Base-by-base conservation (phyloP, 2,113 vertebrate genomes). In the Ovibos moschatus region DNA sequence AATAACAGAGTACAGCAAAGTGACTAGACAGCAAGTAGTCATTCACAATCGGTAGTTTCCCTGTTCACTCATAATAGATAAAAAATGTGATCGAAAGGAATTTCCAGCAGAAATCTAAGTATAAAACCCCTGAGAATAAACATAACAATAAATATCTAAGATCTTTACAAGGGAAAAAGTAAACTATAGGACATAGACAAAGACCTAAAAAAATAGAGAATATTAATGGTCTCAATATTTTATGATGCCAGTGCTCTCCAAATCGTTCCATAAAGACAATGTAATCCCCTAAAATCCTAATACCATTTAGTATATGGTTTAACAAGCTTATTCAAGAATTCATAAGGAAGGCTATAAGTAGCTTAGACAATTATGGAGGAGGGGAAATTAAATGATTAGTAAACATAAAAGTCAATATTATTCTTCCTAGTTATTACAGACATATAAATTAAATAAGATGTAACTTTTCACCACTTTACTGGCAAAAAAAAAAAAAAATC, bases 1-100 rank as follows among this genome's bases (percentile, higher is more conserved):
- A 21, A 40, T 58, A 95, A 50, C 27, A 27, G 55, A 84, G 43
- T 67, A 23, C 28, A 36, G 43, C 21, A 25, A 81, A 53, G 14
- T 71, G 86, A 55, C 58, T 83, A 53, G 97, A 78, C 82, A 86
- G 55, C 89, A 97, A 89, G 43, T 40, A 55, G 16, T 83, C 86
- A 30, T 89, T 55, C 58, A 57, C 60, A 82, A 30, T 47, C 55
- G 58, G 21, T 45, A 28, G 58, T 82, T 89, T 67, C 67, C 28
- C n/a, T 33, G 16, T 87, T 62, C 28, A 64, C 27, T 40, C 55
- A 23, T 40, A 89, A 89, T 27, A 79, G n/a, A 78, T 25, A 78
- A 78, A 71, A 94, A 83, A 47, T 83, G 23, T 57, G 74, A 40
- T 30, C 0, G 2, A 83, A 57, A 57, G 60, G 27, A 36, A 71